Conservation (phyloP, 1,140 invertebrate genomes). For the Drosophila malerkotliana region DNA sequence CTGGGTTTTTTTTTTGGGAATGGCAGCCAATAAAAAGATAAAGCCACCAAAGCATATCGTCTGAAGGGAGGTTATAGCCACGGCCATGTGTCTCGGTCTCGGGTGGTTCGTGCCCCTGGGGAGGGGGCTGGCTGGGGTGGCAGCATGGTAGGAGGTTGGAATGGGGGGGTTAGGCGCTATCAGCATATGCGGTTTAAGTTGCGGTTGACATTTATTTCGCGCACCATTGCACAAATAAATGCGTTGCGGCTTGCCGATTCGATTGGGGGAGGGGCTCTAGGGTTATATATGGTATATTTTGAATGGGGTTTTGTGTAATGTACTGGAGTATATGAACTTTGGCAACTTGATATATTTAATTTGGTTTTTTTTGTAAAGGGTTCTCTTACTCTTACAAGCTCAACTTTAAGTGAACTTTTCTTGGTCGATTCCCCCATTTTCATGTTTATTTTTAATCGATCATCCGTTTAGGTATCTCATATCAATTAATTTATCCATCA, state of each 20-base stretch:
- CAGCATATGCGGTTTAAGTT: conserved; percentile 82
- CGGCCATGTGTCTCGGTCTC: conserved; percentile 60
- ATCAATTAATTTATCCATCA: conserved; percentile 51
- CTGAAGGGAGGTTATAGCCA: conserved; percentile 34
- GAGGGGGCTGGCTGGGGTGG: conserved; percentile 3
- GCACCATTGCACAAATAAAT: conserved; percentile 80
- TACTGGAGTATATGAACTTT: conserved; percentile 5
- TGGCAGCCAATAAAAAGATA: conserved; percentile 79
- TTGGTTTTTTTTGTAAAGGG: too few species aligned
- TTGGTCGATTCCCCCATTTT: neutral
- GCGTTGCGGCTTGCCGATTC: conserved; percentile 72
- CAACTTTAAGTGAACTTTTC: neutral
- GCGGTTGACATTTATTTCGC: conserved; percentile 81
- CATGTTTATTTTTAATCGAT: conserved; percentile 27
- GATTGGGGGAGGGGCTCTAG: conserved; percentile 22
- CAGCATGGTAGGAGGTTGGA: neutral
- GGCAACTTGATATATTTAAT: too few species aligned
- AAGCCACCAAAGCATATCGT: conserved; percentile 53
- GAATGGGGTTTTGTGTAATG: conserved; percentile 7
- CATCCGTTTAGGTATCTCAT: conserved; percentile 14
- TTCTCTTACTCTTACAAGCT: neutral
- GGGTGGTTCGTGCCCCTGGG: conserved; percentile 40
- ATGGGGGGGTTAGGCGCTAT: conserved; percentile 45
- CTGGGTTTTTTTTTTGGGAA: conserved; percentile 42
- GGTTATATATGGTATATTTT: conserved; percentile 1